These are phyloP conservation scores for Aphelinus atriplicis DNA, from an alignment of 1,140 invertebrate species.

Conservation along the genomic window DNA sequence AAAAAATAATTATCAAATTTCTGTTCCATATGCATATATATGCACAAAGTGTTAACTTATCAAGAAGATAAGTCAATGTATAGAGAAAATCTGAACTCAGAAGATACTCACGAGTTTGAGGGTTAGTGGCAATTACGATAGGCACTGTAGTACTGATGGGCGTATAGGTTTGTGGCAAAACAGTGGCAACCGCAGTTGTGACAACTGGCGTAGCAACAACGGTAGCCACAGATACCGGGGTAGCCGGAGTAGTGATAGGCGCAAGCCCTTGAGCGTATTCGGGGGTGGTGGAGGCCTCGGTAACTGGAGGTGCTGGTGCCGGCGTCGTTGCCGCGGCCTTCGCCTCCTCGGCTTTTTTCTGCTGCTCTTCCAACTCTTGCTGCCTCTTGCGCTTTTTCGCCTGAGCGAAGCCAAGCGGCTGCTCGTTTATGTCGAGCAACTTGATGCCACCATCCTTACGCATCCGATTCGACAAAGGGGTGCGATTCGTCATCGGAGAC, in stretches of 20 bases:
- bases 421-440: slow-evolving; percentile 91
- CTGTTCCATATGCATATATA: no score
- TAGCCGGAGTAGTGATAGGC: slow-evolving; percentile 64
- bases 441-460: slow-evolving; percentile 92
- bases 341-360: slow-evolving; percentile 75
- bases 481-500: slow-evolving; percentile 65
- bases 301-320: slow-evolving; percentile 61
- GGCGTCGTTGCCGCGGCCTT: slow-evolving; percentile 66
- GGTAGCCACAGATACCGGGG: slow-evolving; percentile 52
- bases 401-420: slow-evolving; percentile 79
- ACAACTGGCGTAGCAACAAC: slow-evolving; percentile 41
- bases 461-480: slow-evolving; percentile 64
- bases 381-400: slow-evolving; percentile 70
- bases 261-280: slow-evolving; percentile 84
- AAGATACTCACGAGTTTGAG: slow-evolving; percentile 53
- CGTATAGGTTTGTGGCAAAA: slow-evolving; percentile 28
- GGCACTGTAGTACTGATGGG: slow-evolving; percentile 27
- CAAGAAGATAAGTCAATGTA: slow-evolving; percentile 10
- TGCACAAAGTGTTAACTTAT: no score
- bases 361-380: slow-evolving; percentile 81
- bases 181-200: slow-evolving; percentile 16
- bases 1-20: no score
- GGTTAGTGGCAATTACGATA: slow-evolving; percentile 45
- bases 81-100: background rate
- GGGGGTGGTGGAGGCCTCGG: slow-evolving; percentile 66